Conservation (phyloP, 64 coral and sea anemone species). For the Montipora efflorescens region DNA sequence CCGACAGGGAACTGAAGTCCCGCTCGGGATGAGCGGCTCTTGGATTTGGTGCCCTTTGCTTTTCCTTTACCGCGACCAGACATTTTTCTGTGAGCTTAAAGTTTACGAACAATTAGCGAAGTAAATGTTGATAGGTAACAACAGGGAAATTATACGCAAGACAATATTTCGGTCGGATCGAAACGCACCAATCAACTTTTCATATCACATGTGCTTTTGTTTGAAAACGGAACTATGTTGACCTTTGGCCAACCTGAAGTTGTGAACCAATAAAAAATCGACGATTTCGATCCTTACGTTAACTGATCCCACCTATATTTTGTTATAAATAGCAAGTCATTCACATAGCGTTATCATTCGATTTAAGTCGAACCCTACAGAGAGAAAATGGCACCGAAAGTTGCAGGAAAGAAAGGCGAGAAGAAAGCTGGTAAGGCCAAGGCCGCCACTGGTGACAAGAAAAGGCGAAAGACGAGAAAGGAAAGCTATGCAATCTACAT, state of each 20-base stretch:
- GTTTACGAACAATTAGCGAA: too few species aligned
- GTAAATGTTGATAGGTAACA: too few species aligned
- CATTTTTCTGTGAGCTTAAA: background rate
- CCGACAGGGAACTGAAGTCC: slow-evolving; percentile 33
- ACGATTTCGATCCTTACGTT: slow-evolving; percentile 22
- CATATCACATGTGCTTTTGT: too few species aligned
- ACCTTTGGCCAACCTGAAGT: background rate
- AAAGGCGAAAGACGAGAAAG: slow-evolving; percentile 37
- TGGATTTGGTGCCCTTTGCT: slow-evolving; percentile 42
- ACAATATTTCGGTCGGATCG: too few species aligned
- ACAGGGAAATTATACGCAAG: too few species aligned
- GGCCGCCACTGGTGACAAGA: slow-evolving; percentile 23
- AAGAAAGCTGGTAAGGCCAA: slow-evolving; percentile 50
- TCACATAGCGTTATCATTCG: background rate
- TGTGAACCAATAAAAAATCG: background rate
- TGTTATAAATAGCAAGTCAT: background rate
- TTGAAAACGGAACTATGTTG: background rate
- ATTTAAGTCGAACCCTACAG: background rate
- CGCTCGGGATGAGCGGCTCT: slow-evolving; percentile 21
- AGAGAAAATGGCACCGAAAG: background rate
- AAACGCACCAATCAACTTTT: too few species aligned
- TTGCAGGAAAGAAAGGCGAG: slow-evolving; percentile 51
- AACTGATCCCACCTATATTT: background rate
- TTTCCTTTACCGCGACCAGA: slow-evolving; percentile 45
- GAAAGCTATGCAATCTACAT: slow-evolving; percentile 74